phyloP scores from a whole-genome alignment of 2,797 vertebrate genomes.

The Oryzias sinensis region DNA sequence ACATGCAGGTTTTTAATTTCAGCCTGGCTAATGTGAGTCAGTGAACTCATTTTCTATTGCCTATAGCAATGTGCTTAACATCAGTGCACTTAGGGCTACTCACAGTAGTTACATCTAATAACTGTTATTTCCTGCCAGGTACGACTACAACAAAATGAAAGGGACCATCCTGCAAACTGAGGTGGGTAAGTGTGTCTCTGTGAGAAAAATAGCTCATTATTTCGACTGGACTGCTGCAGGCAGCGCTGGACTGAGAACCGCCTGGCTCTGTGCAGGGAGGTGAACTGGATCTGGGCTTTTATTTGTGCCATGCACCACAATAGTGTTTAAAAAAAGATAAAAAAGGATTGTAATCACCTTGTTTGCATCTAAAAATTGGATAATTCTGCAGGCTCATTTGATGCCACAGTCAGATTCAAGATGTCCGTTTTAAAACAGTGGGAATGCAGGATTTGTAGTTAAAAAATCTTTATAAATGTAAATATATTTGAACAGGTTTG shows the following conservation, averaged over 20 bases:
- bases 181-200: not conserved
- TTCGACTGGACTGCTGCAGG: not conserved
- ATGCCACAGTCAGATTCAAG: too few species aligned
- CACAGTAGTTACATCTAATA: not conserved
- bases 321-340: too few species aligned
- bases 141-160: not conserved
- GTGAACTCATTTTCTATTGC: not conserved
- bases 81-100: not conserved
- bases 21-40: not conserved
- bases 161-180: not conserved
- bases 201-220: not conserved
- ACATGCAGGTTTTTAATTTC: too few species aligned
- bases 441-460: too few species aligned
- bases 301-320: not conserved
- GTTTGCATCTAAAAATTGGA: too few species aligned
- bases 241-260: not conserved
- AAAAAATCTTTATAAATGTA: too few species aligned
- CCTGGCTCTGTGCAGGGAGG: not conserved
- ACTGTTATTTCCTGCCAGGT: conserved; percentile 5
- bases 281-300: conserved; percentile 1
- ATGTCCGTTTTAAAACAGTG: too few species aligned
- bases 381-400: too few species aligned
- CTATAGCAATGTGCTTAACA: not conserved
- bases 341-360: too few species aligned
- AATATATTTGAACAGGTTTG: too few species aligned